Base-by-base conservation (phyloP, 2,888 invertebrate genomes). In the Criorhina ranunculi region DNA sequence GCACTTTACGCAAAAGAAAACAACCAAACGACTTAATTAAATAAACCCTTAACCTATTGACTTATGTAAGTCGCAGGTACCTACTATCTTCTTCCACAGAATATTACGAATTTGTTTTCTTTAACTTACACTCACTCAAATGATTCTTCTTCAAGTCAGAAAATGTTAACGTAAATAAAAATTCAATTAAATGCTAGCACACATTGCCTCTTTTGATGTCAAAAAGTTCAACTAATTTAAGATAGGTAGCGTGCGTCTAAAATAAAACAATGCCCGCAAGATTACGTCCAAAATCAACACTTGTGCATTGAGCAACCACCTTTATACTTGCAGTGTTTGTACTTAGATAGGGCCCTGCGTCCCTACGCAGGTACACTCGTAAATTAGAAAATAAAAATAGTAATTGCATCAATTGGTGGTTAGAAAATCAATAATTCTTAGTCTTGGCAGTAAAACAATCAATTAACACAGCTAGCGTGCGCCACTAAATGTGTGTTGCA, bases 391-490 rank as follows among this genome's bases (percentile, higher is more conserved):
- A 35, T 9, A 9, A 37, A 24, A 44, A 29, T 12, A 46, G 31
- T 42, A 66, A 49, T 49, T 7, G 35, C 29, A 3, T n/a, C 29
- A 55, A 66, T 35, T 76, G 24, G 24, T 24, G 4, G 40, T 3
- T 8, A 42, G 49, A 59, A 76, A 76, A 76, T 76, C 76, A 33
- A 76, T 76, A 76, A 31, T 40, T 42, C 31, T n/a, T 12, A 37
- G n/a, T 8, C 31, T 2, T n/a, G 75, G 37, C 44, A 73, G 53
- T 53, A 62, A 73, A 35, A 19, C 44, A 24, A 24, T 62, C 46
- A 64, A 55, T 24, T 51, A 42, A 42, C 19, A 11, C 11, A 40
- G 15, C 51, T 19, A 59, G 12, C 37, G 31, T 49, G 11, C n/a
- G n/a, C 12, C 53, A 40, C 17, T n/a, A 42, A 19, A 59, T 19